Base-by-base conservation (phyloP, 2,797 vertebrate species). In the Cetoscarus ocellatus region DNA sequence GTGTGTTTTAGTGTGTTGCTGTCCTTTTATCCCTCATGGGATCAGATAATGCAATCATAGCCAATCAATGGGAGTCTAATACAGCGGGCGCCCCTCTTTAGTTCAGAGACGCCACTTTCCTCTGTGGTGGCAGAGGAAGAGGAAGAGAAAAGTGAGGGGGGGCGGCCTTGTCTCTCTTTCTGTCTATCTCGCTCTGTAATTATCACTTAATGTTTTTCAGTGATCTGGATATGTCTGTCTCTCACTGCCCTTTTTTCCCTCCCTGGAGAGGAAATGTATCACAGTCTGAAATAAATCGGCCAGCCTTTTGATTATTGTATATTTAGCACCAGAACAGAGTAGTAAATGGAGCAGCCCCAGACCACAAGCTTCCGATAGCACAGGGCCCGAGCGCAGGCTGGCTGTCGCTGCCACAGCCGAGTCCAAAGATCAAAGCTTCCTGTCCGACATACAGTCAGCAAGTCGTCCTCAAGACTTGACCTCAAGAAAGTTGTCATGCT, bases 241-340 rank as follows among this genome's bases (percentile, higher is more conserved):
- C 73, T 73, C 11, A 43, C 78, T 75, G 44, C 71, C 79, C 80
- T 79, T 85, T 86, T 73, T 82, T 87, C 80, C 68, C 59, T 77
- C n/a, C 0, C 65, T 38, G 52, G 58, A 76, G 72, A 86, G 79
- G 80, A 90, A 90, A 87, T 79, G 67, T 76, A 84, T 78, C 82
- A 71, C 75, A 86, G 90, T 86, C 89, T 88, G 84, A 93, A 93
- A 93, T 91, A 92, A 92, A 93, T 85, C 90, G 80, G 80, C 82
- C 77, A 86, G 80, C 74, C 86, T 90, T 93, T 94, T 92, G 89
- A 94, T 93, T 86, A 90, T 87, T 85, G 82, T 92, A 91, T 89
- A 91, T 92, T 92, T 93, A 93, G 90, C 87, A 85, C 57, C 72
- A 81, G 85, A 90, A 74, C 67, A 75, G 80, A 86, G 82, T 80